phyloP scores from a whole-genome alignment of 2,888 invertebrate species.

The Horisme vitalbata region DNA sequence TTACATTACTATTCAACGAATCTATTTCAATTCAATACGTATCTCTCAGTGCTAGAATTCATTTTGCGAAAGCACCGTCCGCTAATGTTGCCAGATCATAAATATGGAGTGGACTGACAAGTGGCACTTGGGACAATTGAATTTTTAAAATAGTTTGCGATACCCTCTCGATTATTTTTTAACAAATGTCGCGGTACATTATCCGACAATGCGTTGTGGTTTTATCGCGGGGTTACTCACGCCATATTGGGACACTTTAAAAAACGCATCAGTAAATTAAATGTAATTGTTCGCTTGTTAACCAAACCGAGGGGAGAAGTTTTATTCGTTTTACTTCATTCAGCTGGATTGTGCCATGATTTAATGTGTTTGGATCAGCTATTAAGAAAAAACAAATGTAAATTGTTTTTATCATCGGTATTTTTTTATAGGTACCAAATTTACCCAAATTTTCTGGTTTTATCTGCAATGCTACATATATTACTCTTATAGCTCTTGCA shows the following conservation, averaged over 20 bases:
- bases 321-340: slow-evolving; percentile 35
- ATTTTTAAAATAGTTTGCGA: slow-evolving; percentile 66
- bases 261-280: slow-evolving; percentile 80
- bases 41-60: slow-evolving; percentile 8
- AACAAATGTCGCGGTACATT: slow-evolving; percentile 79
- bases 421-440: no score
- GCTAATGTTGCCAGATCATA: slow-evolving; percentile 27
- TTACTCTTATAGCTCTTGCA: no score
- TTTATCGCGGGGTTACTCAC: slow-evolving; percentile 51
- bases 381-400: background rate
- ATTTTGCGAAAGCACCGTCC: slow-evolving; percentile 7
- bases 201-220: slow-evolving; percentile 52
- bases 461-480: no score
- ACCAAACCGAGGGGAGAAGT: slow-evolving; percentile 53
- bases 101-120: slow-evolving; percentile 48
- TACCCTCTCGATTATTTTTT: slow-evolving; percentile 77
- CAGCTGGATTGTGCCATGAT: slow-evolving; percentile 13
- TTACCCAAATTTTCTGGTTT: no score
- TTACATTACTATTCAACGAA: slow-evolving; percentile 34
- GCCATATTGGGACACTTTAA: slow-evolving; percentile 76
- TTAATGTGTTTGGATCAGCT: slow-evolving; percentile 25
- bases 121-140: slow-evolving; percentile 74
- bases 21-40: slow-evolving; percentile 25
- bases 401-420: no score
- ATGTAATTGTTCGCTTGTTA: slow-evolving; percentile 82